Evolutionary conservation across 2,888 invertebrate species (phyloP).

Genomic region (Drosophila peninsularis): DNA sequence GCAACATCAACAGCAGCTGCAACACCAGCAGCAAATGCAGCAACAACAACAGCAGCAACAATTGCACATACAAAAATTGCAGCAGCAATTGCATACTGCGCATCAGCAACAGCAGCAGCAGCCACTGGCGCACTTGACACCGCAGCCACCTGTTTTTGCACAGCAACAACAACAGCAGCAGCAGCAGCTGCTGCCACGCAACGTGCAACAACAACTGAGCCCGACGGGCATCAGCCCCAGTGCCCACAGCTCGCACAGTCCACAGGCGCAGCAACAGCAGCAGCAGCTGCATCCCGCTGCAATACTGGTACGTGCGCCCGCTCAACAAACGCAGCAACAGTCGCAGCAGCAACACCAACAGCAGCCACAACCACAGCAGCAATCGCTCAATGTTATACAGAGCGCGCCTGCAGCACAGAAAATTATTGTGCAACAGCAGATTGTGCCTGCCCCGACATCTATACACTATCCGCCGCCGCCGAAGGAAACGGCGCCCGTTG

Average conservation of each 20-base stretch:
- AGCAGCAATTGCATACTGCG: conserved; percentile 41
- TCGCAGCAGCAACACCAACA: conserved; percentile 23
- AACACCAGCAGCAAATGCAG: conserved; percentile 19
- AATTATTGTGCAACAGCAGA: conserved; percentile 77
- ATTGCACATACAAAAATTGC: conserved; percentile 41
- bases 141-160: conserved; percentile 45
- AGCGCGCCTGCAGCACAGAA: conserved; percentile 73
- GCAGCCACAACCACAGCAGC: conserved; percentile 47
- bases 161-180: conserved; percentile 58
- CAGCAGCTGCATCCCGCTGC: neutral
- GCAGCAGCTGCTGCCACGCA: conserved; percentile 44
- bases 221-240: conserved; percentile 42
- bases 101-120: conserved; percentile 45
- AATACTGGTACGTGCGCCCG: conserved; percentile 17
- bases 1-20: conserved; percentile 20
- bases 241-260: conserved; percentile 34
- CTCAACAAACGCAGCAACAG: conserved; percentile 15
- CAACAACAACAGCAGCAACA: conserved; percentile 36
- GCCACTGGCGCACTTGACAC: conserved; percentile 40
- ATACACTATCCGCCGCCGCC: conserved; percentile 49
- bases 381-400: conserved; percentile 75
- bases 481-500: conserved; percentile 25
- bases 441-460: conserved; percentile 57
- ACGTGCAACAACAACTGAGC: conserved; percentile 47
- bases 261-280: conserved; percentile 30